Conservation (phyloP, 2,113 vertebrate species). For the Physeter macrocephalus region DNA sequence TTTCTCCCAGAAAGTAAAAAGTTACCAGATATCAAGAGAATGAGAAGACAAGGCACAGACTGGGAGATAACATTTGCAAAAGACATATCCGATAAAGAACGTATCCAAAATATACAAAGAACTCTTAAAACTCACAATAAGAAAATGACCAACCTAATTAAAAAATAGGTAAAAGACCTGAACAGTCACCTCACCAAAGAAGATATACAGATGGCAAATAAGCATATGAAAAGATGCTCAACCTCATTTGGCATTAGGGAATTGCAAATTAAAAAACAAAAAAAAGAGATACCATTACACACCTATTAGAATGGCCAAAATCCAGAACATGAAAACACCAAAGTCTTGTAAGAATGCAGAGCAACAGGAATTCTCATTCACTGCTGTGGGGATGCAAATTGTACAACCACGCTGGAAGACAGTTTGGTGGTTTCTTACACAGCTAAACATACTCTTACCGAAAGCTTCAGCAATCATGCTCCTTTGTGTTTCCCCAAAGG, state of each 20-base stretch:
- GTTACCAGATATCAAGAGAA: neutral
- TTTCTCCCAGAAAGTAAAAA: neutral
- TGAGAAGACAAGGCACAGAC: neutral
- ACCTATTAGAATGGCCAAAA: neutral
- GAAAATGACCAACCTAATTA: neutral
- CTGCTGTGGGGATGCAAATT: neutral
- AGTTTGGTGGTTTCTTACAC: neutral
- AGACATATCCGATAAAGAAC: neutral
- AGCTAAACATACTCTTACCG: neutral
- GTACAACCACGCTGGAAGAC: neutral
- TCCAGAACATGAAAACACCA: neutral
- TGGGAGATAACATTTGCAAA: neutral
- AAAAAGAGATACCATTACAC: neutral
- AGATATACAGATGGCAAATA: neutral
- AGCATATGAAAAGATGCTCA: neutral
- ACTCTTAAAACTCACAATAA: neutral
- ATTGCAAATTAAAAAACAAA: neutral
- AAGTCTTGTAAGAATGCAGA: neutral
- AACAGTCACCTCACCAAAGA: neutral
- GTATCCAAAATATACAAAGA: neutral
- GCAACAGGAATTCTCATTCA: neutral
- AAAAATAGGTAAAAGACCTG: neutral
- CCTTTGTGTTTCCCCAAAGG: neutral
- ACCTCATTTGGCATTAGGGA: neutral
- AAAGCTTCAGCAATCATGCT: neutral